phyloP scores from a whole-genome alignment of 2,113 vertebrate genomes.

The Fregetta grallaria region DNA sequence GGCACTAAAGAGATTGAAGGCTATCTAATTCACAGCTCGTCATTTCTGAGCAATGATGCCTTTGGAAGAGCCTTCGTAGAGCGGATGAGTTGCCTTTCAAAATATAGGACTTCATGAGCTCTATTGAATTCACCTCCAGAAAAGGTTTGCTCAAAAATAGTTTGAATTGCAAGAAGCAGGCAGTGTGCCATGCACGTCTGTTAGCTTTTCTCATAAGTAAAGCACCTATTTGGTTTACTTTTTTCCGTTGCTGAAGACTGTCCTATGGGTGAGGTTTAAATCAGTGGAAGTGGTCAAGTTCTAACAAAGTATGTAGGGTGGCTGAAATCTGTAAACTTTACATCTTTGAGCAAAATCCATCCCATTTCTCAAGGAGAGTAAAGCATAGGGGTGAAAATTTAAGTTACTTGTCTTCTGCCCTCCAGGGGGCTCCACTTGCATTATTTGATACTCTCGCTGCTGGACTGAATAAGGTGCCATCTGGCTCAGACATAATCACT shows the following conservation, averaged over 20 bases:
- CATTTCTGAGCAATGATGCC: background rate
- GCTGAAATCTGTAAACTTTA: background rate
- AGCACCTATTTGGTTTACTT: fast-evolving
- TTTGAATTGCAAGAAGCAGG: background rate
- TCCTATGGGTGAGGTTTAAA: background rate
- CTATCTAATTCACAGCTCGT: background rate
- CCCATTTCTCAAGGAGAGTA: background rate
- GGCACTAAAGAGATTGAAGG: background rate
- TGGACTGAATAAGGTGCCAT: background rate
- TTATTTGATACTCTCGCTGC: background rate
- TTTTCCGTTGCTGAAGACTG: background rate
- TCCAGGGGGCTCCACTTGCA: background rate
- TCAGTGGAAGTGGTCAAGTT: background rate
- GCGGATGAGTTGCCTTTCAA: background rate
- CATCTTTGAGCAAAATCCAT: background rate
- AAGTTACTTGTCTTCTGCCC: background rate
- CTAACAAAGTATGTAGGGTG: background rate
- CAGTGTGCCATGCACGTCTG: background rate
- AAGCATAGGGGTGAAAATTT: background rate
- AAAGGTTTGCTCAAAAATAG: background rate
- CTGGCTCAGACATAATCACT: background rate
- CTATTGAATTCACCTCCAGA: background rate
- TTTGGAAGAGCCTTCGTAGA: background rate
- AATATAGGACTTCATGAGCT: background rate
- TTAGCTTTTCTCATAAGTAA: background rate